Conservation (phyloP, 2,888 invertebrate genomes). For the Latheticus oryzae region DNA sequence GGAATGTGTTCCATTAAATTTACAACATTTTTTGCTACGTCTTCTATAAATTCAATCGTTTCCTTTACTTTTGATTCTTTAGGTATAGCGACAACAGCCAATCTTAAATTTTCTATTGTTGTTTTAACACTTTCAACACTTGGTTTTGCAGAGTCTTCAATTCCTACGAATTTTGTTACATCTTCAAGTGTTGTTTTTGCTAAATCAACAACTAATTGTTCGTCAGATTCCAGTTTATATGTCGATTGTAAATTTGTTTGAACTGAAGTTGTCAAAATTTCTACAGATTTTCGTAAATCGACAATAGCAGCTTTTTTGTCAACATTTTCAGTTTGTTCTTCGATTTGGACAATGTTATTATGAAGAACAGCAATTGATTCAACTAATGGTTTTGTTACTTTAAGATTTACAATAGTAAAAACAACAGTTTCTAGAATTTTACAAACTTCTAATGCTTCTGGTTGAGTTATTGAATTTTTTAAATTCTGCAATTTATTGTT, state of each 20-base stretch:
- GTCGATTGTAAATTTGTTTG: slow-evolving; percentile 40
- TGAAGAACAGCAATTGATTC: slow-evolving; percentile 53
- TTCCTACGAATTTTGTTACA: slow-evolving; percentile 53
- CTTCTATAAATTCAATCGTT: slow-evolving; percentile 60
- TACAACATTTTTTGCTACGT: slow-evolving; percentile 62
- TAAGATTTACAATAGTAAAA: slow-evolving; percentile 13
- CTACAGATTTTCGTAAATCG: slow-evolving; percentile 59
- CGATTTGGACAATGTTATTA: slow-evolving; percentile 53
- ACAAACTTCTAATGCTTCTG: slow-evolving; percentile 9
- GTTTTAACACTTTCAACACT: slow-evolving; percentile 57
- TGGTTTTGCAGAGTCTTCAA: slow-evolving; percentile 41
- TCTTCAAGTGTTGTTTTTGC: slow-evolving; percentile 56
- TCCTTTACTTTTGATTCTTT: slow-evolving; percentile 57
- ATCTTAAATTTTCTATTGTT: slow-evolving; percentile 58
- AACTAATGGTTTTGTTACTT: slow-evolving; percentile 42
- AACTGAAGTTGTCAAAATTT: slow-evolving; percentile 51
- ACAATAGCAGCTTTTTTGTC: slow-evolving; percentile 52
- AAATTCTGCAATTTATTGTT: slow-evolving; percentile 13
- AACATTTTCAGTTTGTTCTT: slow-evolving; percentile 52
- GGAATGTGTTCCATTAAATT: slow-evolving; percentile 61
- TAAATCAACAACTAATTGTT: slow-evolving; percentile 54
- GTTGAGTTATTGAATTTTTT: slow-evolving; percentile 4
- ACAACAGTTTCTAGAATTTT: slow-evolving; percentile 18
- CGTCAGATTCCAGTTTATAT: slow-evolving; percentile 50
- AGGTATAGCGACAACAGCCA: slow-evolving; percentile 58